Percentiles rank a stretch among this genome's conserved stretches.
These are phyloP conservation scores for Hyles lineata DNA, from an alignment of 2,888 invertebrate genomes.

Conservation along the genomic window DNA sequence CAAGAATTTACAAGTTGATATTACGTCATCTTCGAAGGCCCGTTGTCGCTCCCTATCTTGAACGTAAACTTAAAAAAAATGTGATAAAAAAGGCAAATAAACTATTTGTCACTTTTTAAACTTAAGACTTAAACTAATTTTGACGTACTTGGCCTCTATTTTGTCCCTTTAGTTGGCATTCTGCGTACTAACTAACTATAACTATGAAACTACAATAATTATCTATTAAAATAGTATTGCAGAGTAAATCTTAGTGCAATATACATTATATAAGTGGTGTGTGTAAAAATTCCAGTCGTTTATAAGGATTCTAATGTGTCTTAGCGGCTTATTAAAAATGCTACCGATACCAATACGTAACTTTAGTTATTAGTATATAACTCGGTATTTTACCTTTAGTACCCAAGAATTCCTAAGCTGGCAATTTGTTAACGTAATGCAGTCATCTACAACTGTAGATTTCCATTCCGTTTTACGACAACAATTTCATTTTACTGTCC, in stretches of 20 bases:
- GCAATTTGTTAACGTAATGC: conserved; percentile 25
- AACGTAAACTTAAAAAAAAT: no score
- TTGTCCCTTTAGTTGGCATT: no score
- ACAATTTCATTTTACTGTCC: conserved; percentile 57
- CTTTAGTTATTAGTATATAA: neutral
- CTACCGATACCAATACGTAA: neutral
- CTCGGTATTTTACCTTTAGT: neutral
- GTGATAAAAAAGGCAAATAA: no score
- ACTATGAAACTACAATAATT: no score
- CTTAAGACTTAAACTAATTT: no score
- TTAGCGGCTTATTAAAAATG: neutral
- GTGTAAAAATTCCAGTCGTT: neutral
- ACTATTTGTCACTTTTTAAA: no score
- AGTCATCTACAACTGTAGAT: conserved; percentile 37
- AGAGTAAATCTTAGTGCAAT: neutral
- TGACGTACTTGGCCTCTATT: no score
- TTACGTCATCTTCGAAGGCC: no score
- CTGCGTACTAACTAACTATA: no score
- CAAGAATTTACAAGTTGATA: no score
- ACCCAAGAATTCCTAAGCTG: neutral
- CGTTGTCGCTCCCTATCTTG: no score
- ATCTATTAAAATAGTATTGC: no score
- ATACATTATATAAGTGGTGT: neutral
- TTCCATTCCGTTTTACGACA: conserved; percentile 56
- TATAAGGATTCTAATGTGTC: neutral